Evolutionary conservation across 2,113 vertebrate species (phyloP).

Genomic region (Phaetusa simplex): DNA sequence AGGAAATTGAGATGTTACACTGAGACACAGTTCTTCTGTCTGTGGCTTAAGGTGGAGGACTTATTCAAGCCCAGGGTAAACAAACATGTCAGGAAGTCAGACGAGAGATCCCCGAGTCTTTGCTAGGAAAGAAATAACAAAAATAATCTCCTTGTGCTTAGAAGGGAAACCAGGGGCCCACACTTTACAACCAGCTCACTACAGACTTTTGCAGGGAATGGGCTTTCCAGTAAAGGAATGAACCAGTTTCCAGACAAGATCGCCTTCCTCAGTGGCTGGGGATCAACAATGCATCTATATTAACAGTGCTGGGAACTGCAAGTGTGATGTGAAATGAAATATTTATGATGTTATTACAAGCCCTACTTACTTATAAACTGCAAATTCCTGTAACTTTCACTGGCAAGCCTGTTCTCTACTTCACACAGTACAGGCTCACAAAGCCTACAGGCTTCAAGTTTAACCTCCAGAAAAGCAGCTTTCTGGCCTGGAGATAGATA

Average conservation of each 20-base stretch:
- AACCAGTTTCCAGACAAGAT: conserved; percentile 40
- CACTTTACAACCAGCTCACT: background rate
- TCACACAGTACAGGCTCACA: background rate
- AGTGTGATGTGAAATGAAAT: conserved; percentile 54
- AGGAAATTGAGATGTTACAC: background rate
- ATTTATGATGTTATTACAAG: conserved; percentile 68
- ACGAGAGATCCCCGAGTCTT: background rate
- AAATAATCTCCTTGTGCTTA: conserved; percentile 45
- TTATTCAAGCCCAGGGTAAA: conserved; percentile 14
- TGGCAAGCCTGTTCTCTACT: conserved; percentile 7
- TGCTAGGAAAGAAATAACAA: conserved; percentile 34
- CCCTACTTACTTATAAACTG: background rate
- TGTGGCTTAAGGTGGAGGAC: background rate
- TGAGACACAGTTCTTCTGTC: background rate
- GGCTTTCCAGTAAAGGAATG: conserved; percentile 10
- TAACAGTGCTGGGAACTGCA: conserved; percentile 24
- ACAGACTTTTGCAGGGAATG: background rate
- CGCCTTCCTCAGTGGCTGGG: background rate
- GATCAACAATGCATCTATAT: conserved; percentile 51
- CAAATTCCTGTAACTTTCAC: conserved; percentile 30
- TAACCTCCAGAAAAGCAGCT: background rate
- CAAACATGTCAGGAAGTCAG: conserved; percentile 33
- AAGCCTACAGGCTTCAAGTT: background rate
- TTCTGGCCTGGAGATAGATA: background rate
- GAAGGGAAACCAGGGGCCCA: conserved; percentile 50